These are phyloP conservation scores for Oplegnathus fasciatus DNA, from an alignment of 2,113 vertebrate genomes.

Conservation along the genomic window DNA sequence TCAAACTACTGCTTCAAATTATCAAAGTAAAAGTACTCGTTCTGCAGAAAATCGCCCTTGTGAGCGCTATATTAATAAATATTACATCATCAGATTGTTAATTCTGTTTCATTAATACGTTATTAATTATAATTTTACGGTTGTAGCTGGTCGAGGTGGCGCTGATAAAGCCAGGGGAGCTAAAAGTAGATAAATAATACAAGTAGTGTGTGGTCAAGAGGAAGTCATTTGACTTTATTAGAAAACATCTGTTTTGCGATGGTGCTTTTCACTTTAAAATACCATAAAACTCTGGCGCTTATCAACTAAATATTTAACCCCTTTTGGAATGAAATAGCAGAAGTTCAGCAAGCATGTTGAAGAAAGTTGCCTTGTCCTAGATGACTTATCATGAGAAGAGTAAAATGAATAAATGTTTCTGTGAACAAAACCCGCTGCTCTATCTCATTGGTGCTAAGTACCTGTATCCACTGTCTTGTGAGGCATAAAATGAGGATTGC, in stretches of 20 bases:
- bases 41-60: too few species aligned
- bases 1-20: too few species aligned
- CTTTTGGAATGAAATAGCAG: neutral
- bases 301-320: neutral
- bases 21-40: too few species aligned
- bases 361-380: constrained; percentile 3
- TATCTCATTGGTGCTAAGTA: constrained; percentile 26
- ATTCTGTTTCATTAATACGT: too few species aligned
- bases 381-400: constrained; percentile 18
- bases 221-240: too few species aligned
- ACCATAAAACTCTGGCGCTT: too few species aligned
- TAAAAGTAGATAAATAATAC: neutral
- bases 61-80: too few species aligned
- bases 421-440: constrained; percentile 15
- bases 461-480: neutral
- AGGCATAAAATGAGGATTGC: constrained; percentile 33
- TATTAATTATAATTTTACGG: too few species aligned
- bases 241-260: neutral
- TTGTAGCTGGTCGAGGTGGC: too few species aligned
- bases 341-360: neutral
- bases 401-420: constrained; percentile 22
- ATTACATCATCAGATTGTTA: too few species aligned
- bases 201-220: too few species aligned
- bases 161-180: neutral
- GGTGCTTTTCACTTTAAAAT: too few species aligned